A percentile compares a stretch with the other conserved stretches of the same genome.
phyloP scores from a whole-genome alignment of 2,113 vertebrate genomes.

The Felis catus region F.catus_Fca126_mat1.0 CM031412.1:129225501-129226000 shows the following conservation, averaged over 20 bases:
- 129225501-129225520: slow-evolving; percentile 58
- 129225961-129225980: slow-evolving; percentile 42
- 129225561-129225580: slow-evolving; percentile 29
- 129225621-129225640: slow-evolving; percentile 14
- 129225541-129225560: slow-evolving; percentile 8
- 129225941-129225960: background rate
- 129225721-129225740: background rate
- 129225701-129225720: background rate
- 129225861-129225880: background rate
- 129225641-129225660: background rate
- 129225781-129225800: background rate
- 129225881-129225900: background rate
- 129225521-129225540: background rate
- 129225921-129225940: slow-evolving; percentile 43
- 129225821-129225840: background rate
- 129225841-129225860: background rate
- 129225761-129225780: background rate
- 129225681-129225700: background rate
- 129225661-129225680: background rate
- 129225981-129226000: background rate
- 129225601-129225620: slow-evolving; percentile 16
- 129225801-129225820: background rate
- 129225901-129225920: background rate
- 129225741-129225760: background rate
- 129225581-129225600: background rate